Conservation (phyloP, 2,113 vertebrate species). For the Anolis sagrei region DNA sequence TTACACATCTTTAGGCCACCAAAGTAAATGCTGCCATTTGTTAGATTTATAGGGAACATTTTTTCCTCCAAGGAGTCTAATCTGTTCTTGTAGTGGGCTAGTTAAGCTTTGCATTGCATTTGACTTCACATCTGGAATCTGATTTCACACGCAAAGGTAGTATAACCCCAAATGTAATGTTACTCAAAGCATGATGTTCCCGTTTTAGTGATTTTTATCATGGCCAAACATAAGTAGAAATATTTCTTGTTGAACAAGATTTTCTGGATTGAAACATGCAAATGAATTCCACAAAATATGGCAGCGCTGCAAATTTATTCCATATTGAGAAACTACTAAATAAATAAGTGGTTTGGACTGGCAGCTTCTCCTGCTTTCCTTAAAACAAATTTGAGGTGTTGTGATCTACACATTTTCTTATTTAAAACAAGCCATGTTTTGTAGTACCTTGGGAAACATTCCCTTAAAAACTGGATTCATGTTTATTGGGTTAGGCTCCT, state of each 20-base stretch:
- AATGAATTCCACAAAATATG: neutral
- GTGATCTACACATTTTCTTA: neutral
- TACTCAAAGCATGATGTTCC: constrained; percentile 1
- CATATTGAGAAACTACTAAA: neutral
- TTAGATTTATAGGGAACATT: neutral
- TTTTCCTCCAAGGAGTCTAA: neutral
- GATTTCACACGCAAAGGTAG: neutral
- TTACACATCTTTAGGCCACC: neutral
- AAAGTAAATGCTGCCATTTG: neutral
- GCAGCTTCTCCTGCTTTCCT: neutral
- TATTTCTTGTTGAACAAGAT: neutral
- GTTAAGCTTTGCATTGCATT: neutral
- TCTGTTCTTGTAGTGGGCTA: neutral
- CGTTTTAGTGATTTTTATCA: neutral
- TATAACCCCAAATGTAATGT: neutral
- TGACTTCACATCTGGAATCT: neutral
- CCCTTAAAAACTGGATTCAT: neutral
- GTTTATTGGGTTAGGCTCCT: neutral
- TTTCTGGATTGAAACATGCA: constrained; percentile 1
- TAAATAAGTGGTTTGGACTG: neutral
- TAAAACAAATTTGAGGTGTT: neutral
- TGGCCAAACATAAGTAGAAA: neutral
- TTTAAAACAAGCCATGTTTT: neutral
- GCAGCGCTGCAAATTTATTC: neutral
- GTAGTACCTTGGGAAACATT: neutral